phyloP scores from a whole-genome alignment of 2,888 invertebrate genomes.

The Amblyjoppa fuscipennis region DNA sequence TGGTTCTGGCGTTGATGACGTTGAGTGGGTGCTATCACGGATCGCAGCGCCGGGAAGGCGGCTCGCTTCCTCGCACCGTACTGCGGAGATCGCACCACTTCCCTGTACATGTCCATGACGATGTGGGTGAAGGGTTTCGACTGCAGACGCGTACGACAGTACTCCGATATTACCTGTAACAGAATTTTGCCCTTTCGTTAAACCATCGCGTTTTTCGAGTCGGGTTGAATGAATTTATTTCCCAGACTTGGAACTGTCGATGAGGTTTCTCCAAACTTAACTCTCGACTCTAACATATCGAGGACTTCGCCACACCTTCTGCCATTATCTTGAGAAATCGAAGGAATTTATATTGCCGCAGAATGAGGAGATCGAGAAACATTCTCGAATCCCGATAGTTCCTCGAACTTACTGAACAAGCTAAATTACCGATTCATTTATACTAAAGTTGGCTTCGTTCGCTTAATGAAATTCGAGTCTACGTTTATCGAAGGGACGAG shows the following conservation, averaged over 20 bases:
- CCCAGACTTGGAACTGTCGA: not conserved
- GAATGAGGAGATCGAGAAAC: not conserved
- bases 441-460: conserved; percentile 29
- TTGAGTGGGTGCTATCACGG: conserved; percentile 50
- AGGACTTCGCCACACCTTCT: conserved; percentile 21
- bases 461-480: conserved; percentile 27
- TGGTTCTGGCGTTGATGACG: conserved; percentile 69
- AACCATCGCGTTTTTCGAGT: not conserved
- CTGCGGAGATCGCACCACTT: conserved; percentile 84
- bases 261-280: not conserved
- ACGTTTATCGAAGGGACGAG: conserved; percentile 4
- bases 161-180: conserved; percentile 87
- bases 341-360: conserved; percentile 32
- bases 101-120: conserved; percentile 88
- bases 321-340: conserved; percentile 33
- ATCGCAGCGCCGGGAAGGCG: conserved; percentile 68
- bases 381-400: conserved; percentile 32
- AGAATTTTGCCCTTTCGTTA: conserved; percentile 39
- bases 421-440: conserved; percentile 53
- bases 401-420: conserved; percentile 5
- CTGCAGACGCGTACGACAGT: conserved; percentile 86
- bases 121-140: conserved; percentile 88
- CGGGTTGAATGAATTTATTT: not conserved
- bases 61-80: conserved; percentile 81
- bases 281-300: conserved; percentile 2